A percentile compares a stretch with the other conserved stretches of the same genome.
Evolutionary conservation across 2,888 invertebrate genomes (phyloP).

Genomic region (Ceriagrion tenellum): DNA sequence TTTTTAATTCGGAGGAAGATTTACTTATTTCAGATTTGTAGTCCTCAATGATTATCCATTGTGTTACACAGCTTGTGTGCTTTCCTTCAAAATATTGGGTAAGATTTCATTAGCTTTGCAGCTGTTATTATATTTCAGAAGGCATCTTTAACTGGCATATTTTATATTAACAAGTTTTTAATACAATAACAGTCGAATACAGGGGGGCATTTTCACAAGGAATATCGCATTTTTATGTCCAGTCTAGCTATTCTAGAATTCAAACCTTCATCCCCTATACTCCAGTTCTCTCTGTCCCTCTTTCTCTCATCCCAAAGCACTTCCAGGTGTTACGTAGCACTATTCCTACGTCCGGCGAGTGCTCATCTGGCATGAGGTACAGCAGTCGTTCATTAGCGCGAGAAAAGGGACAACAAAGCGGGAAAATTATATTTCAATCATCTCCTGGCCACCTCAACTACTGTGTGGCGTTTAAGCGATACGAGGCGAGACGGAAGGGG

Average conservation of each 20-base stretch:
- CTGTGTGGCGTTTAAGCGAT: neutral
- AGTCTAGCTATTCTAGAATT: neutral
- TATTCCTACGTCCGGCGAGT: neutral
- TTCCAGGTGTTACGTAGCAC: neutral
- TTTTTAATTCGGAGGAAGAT: too few relatives aligned
- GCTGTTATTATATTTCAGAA: too few relatives aligned
- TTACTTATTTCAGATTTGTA: too few relatives aligned
- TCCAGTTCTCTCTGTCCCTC: neutral
- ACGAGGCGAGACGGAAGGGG: too few relatives aligned
- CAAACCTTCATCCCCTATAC: neutral
- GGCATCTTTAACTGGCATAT: too few relatives aligned
- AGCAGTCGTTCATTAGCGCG: neutral
- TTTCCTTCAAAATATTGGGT: too few relatives aligned
- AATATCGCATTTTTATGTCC: neutral
- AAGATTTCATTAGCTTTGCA: too few relatives aligned
- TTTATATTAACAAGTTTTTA: too few relatives aligned
- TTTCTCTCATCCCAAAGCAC: neutral
- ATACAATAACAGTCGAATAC: neutral
- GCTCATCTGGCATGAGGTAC: neutral
- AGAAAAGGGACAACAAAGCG: neutral
- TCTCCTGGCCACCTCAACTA: neutral
- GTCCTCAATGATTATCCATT: too few relatives aligned
- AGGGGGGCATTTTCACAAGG: neutral
- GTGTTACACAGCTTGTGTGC: too few relatives aligned
- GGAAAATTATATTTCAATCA: constrained; percentile 48